These are phyloP conservation scores for Astyanax mexicanus DNA, from an alignment of 2,797 vertebrate genomes.

Conservation along the genomic window DNA sequence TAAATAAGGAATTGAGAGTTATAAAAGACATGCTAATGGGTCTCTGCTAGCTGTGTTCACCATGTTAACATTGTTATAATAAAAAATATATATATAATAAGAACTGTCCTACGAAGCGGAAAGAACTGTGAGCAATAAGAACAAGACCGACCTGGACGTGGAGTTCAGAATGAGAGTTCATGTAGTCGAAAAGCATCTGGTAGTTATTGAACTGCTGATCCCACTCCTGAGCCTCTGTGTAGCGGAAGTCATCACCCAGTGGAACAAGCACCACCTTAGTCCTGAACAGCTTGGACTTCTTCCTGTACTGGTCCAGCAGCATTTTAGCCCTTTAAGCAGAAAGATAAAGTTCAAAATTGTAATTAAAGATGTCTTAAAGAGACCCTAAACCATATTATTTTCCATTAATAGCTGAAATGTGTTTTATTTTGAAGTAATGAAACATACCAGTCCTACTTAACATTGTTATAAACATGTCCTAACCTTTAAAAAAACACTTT, in stretches of 20 bases:
- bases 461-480: too few species aligned
- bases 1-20: too few species aligned
- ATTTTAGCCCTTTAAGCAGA: constrained; percentile 79
- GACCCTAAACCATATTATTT: too few species aligned
- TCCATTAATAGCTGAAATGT: too few species aligned
- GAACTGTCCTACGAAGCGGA: neutral
- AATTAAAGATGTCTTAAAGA: neutral
- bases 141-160: constrained; percentile 84
- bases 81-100: too few species aligned
- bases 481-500: too few species aligned
- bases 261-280: constrained; percentile 87
- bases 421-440: too few species aligned
- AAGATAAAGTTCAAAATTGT: neutral
- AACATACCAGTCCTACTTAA: too few species aligned
- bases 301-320: constrained; percentile 92
- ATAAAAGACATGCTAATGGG: neutral
- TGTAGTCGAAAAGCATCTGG: constrained; percentile 91
- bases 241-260: constrained; percentile 93
- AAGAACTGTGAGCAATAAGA: neutral
- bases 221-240: constrained; percentile 86
- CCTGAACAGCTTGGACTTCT: constrained; percentile 91
- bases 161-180: constrained; percentile 86
- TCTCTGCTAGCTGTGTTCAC: neutral
- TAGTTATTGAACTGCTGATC: constrained; percentile 93
- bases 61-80: neutral